Evolutionary conservation across 2,797 vertebrate genomes (phyloP).

Genomic region (Melanotaenia nigrans): DNA sequence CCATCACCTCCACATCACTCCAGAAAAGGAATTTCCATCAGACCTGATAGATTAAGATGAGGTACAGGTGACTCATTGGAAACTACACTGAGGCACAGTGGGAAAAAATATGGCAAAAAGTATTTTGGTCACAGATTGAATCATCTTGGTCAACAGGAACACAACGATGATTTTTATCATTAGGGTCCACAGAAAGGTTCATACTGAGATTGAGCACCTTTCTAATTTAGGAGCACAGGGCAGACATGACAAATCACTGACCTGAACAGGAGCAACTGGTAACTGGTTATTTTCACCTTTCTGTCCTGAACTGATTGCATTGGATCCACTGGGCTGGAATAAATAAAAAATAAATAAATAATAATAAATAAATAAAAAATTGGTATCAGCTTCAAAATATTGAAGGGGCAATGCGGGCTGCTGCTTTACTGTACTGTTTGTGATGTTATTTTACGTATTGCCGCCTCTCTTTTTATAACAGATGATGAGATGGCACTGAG

Average conservation of each 20-base stretch:
- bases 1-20: slow-evolving; percentile 62
- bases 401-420: too few species aligned
- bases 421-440: too few species aligned
- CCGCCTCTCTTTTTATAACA: too few species aligned
- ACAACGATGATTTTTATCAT: slow-evolving; percentile 9
- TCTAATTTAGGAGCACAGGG: too few species aligned
- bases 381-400: too few species aligned
- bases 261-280: neutral
- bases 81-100: slow-evolving; percentile 11
- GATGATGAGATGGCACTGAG: too few species aligned
- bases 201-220: too few species aligned
- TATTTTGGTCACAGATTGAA: slow-evolving; percentile 22
- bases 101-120: slow-evolving; percentile 1
- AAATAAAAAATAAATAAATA: too few species aligned
- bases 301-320: neutral
- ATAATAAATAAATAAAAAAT: too few species aligned
- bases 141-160: slow-evolving; percentile 28
- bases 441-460: too few species aligned
- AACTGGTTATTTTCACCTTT: neutral
- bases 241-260: neutral
- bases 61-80: slow-evolving; percentile 57
- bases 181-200: neutral
- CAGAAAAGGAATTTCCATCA: slow-evolving; percentile 63
- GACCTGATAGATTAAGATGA: slow-evolving; percentile 54
- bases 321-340: neutral